Evolutionary conservation across 2,797 vertebrate genomes (phyloP).

Genomic region (Sternarchorhynchus goeldii): DNA sequence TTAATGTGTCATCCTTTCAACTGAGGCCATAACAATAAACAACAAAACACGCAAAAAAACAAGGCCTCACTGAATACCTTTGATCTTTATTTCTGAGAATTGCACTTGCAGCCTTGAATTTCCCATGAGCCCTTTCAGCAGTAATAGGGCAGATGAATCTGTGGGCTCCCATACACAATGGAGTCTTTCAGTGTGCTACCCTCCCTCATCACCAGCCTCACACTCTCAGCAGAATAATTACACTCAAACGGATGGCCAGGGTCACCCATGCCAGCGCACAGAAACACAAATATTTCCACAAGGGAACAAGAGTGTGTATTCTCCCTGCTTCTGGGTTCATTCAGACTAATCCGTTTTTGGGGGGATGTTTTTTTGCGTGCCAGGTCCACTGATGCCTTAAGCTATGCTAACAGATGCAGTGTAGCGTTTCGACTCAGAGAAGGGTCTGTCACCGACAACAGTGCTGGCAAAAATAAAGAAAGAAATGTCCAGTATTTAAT

Average conservation of each 20-base stretch:
- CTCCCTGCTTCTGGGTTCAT: constrained; percentile 65
- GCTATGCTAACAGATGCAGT: constrained; percentile 77
- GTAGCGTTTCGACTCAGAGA: constrained; percentile 58
- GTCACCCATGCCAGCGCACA: constrained; percentile 76
- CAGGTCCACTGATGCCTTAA: constrained; percentile 70
- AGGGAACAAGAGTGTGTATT: constrained; percentile 78
- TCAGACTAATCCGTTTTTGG: constrained; percentile 74
- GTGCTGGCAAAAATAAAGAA: neutral
- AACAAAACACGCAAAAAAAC: constrained; percentile 1
- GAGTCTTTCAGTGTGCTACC: constrained; percentile 71
- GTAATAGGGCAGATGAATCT: constrained; percentile 72
- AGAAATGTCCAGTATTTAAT: no score
- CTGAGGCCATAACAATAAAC: constrained; percentile 41
- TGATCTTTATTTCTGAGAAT: constrained; percentile 46
- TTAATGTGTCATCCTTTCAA: constrained; percentile 1
- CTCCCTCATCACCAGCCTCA: constrained; percentile 70
- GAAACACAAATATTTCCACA: constrained; percentile 82
- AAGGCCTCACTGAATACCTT: constrained; percentile 35
- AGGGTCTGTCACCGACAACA: constrained; percentile 69
- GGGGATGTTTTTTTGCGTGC: constrained; percentile 65
- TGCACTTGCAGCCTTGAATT: constrained; percentile 48
- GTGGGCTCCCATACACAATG: constrained; percentile 73
- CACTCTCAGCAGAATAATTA: constrained; percentile 72
- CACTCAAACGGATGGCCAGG: constrained; percentile 71
- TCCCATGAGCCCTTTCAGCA: constrained; percentile 46